These are phyloP conservation scores for Labeo catla DNA, from an alignment of 2,113 vertebrate genomes.

Conservation along the genomic window DNA sequence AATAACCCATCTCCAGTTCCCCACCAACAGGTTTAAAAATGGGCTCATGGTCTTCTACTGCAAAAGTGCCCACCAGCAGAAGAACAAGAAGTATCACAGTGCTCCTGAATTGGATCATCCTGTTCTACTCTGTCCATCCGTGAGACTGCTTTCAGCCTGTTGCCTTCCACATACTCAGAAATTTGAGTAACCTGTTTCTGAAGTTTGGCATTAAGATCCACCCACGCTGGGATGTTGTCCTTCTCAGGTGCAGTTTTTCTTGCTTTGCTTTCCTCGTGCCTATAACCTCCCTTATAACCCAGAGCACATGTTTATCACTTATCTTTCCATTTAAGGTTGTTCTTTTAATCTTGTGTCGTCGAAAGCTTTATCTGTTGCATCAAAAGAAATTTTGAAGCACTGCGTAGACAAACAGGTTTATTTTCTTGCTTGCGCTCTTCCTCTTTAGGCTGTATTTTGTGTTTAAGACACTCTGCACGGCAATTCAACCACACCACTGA, in stretches of 20 bases:
- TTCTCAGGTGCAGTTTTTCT: slow-evolving; percentile 15
- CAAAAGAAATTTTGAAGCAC: background rate
- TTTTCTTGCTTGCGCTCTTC: background rate
- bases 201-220: slow-evolving; percentile 61
- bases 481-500: background rate
- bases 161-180: background rate
- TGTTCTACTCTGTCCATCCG: slow-evolving; percentile 34
- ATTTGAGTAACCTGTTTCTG: slow-evolving; percentile 46
- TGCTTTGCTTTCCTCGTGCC: background rate
- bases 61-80: slow-evolving; percentile 53
- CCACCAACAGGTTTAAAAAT: slow-evolving; percentile 56
- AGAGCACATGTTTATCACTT: slow-evolving; percentile 22
- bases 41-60: slow-evolving; percentile 51
- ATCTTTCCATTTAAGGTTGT: background rate
- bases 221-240: slow-evolving; percentile 60
- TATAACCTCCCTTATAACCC: background rate
- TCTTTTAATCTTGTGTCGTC: background rate
- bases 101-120: slow-evolving; percentile 58
- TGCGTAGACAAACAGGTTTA: slow-evolving; percentile 62
- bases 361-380: slow-evolving; percentile 4
- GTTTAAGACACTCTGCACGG: background rate
- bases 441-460: background rate
- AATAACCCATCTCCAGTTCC: slow-evolving; percentile 67
- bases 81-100: slow-evolving; percentile 57
- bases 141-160: slow-evolving; percentile 50